Evolutionary conservation across 2,888 invertebrate species (phyloP).

Genomic region (Antheraea assamensis): DNA sequence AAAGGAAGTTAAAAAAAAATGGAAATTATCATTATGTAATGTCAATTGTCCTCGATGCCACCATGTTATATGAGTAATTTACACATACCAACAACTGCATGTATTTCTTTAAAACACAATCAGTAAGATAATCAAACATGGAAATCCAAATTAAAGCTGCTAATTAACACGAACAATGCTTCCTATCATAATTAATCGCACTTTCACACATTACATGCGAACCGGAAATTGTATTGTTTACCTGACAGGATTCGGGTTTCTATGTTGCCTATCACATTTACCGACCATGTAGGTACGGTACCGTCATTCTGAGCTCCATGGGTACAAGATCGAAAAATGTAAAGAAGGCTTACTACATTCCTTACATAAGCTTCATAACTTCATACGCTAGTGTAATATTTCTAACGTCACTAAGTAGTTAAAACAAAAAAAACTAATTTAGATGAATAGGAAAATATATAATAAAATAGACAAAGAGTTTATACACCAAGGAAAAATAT

Average conservation of each 20-base stretch:
- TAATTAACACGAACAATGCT: constrained; percentile 30
- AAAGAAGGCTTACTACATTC: constrained; percentile 1
- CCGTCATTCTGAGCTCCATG: constrained; percentile 26
- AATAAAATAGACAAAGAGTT: neutral
- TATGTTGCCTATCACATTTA: constrained; percentile 40
- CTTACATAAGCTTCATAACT: neutral
- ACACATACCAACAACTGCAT: neutral
- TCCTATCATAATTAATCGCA: constrained; percentile 30
- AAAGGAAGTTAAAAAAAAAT: neutral
- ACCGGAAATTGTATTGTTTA: constrained; percentile 55
- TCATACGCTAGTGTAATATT: neutral
- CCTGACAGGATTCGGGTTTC: constrained; percentile 62
- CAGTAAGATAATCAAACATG: neutral
- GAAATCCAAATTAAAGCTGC: constrained; percentile 18
- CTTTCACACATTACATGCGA: constrained; percentile 41
- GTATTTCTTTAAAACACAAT: neutral
- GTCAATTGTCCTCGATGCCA: neutral
- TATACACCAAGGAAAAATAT: too few relatives aligned
- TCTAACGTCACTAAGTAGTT: neutral
- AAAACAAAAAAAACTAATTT: neutral
- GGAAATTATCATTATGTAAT: neutral
- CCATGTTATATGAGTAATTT: neutral
- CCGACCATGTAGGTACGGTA: constrained; percentile 37
- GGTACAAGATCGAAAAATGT: constrained; percentile 22
- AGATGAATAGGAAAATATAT: neutral